Conservation (phyloP, 2,888 invertebrate species). For the Amiota minor region DNA sequence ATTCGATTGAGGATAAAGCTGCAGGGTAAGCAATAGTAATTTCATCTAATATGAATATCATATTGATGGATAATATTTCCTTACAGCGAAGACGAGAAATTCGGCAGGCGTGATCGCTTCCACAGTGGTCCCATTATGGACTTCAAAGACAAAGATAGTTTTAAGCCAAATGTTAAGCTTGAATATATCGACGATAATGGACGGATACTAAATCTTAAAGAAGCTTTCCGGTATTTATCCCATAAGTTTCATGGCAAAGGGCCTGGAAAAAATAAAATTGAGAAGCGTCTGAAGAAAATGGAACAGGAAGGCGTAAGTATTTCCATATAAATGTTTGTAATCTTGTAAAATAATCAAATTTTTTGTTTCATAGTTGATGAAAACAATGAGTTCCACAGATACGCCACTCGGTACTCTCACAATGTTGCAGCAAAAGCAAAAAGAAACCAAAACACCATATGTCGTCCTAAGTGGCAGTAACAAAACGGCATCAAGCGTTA, state of each 20-base stretch:
- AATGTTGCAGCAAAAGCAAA: constrained; percentile 95
- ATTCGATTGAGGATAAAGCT: constrained; percentile 85
- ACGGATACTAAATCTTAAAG: constrained; percentile 91
- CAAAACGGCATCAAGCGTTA: constrained; percentile 74
- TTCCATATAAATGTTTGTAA: too few relatives aligned
- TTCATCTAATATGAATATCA: not conserved
- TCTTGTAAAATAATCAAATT: too few relatives aligned
- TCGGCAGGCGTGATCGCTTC: constrained; percentile 83
- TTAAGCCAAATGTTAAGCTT: constrained; percentile 94
- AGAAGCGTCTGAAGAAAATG: constrained; percentile 94
- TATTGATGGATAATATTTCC: not conserved
- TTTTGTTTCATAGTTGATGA: constrained; percentile 82
- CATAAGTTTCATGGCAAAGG: constrained; percentile 99
- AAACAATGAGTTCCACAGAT: constrained; percentile 97
- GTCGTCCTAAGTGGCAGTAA: constrained; percentile 93
- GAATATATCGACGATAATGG: constrained; percentile 99
- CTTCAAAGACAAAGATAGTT: constrained; percentile 92
- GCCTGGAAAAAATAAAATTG: constrained; percentile 98
- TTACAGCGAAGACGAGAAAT: constrained; percentile 85
- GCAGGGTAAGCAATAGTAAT: constrained; percentile 75
- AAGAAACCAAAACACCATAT: constrained; percentile 93
- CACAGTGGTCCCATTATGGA: constrained; percentile 87
- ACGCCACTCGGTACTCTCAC: constrained; percentile 96
- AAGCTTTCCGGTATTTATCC: constrained; percentile 96
- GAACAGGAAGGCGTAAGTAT: constrained; percentile 89